phyloP scores from a whole-genome alignment of 92 coral and sea anemone genomes.

The Bergia sp. region DNA sequence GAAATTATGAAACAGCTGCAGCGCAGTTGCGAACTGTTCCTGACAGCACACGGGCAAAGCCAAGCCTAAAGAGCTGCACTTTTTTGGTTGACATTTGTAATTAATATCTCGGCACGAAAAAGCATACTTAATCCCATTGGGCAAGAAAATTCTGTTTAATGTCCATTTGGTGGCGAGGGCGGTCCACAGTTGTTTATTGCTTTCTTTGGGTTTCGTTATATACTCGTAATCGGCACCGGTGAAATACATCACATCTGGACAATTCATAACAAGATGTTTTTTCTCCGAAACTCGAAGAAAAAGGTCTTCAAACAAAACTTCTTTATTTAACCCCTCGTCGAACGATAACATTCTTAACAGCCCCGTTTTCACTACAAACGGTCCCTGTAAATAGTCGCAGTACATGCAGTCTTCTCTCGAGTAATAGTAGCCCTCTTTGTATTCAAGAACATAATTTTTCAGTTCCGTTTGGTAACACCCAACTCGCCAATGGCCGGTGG shows the following conservation, averaged over 20 bases:
- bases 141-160: slow-evolving; percentile 35
- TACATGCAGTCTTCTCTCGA: slow-evolving; percentile 51
- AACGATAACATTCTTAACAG: slow-evolving; percentile 14
- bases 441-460: slow-evolving; percentile 49
- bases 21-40: slow-evolving; percentile 38
- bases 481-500: slow-evolving; percentile 52
- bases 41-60: slow-evolving; percentile 44
- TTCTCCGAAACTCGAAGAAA: slow-evolving; percentile 39
- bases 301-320: slow-evolving; percentile 48
- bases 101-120: slow-evolving; percentile 46
- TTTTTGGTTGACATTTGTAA: slow-evolving; percentile 28
- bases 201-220: slow-evolving; percentile 15
- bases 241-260: slow-evolving; percentile 55
- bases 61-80: neutral
- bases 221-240: slow-evolving; percentile 4
- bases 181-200: slow-evolving; percentile 21
- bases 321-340: slow-evolving; percentile 46
- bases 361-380: slow-evolving; percentile 48
- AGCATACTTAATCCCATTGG: slow-evolving; percentile 30
- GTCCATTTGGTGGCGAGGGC: slow-evolving; percentile 46
- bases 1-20: slow-evolving; percentile 32
- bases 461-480: slow-evolving; percentile 48
- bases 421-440: slow-evolving; percentile 49
- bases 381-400: slow-evolving; percentile 50
- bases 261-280: slow-evolving; percentile 46